Percentiles rank a stretch among this genome's conserved stretches.
These are phyloP conservation scores for Anagrus nilaparvatae DNA, from an alignment of 1,140 invertebrate genomes.

Conservation along the genomic window DNA sequence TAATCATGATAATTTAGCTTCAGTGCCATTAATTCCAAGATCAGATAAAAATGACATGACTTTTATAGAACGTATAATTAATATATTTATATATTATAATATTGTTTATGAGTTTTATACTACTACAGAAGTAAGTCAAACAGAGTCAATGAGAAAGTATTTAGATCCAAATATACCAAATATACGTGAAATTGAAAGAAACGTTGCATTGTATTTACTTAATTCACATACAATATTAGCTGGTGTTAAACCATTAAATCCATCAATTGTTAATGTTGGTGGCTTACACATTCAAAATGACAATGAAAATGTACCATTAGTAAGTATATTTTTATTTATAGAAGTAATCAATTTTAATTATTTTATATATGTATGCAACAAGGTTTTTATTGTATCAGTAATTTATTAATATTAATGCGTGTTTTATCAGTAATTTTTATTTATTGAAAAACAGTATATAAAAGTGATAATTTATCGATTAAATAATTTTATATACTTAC, in stretches of 20 bases:
- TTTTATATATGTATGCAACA: too few relatives aligned
- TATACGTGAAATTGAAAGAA: conserved; percentile 43
- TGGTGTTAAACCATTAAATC: conserved; percentile 29
- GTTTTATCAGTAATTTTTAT: too few relatives aligned
- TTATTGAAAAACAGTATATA: too few relatives aligned
- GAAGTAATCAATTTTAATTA: too few relatives aligned
- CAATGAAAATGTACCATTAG: too few relatives aligned
- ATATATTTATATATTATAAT: conserved; percentile 15
- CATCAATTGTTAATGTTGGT: conserved; percentile 36
- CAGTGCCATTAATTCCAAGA: conserved; percentile 47
- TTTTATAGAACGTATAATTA: conserved; percentile 26
- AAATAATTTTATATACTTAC: too few relatives aligned
- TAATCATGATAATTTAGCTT: conserved; percentile 47
- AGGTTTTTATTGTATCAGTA: too few relatives aligned
- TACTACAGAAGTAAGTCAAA: conserved; percentile 20
- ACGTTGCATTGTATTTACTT: conserved; percentile 30
- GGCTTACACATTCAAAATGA: conserved; percentile 40
- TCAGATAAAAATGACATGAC: conserved; percentile 38
- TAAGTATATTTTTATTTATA: too few relatives aligned
- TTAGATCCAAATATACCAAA: conserved; percentile 48
- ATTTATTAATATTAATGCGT: too few relatives aligned
- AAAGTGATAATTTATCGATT: too few relatives aligned
- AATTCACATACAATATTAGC: conserved; percentile 36
- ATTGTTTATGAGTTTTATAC: conserved; percentile 7
- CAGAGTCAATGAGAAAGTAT: conserved; percentile 38